Conservation (phyloP, 2,888 invertebrate genomes). For the Maniola hyperantus region DNA sequence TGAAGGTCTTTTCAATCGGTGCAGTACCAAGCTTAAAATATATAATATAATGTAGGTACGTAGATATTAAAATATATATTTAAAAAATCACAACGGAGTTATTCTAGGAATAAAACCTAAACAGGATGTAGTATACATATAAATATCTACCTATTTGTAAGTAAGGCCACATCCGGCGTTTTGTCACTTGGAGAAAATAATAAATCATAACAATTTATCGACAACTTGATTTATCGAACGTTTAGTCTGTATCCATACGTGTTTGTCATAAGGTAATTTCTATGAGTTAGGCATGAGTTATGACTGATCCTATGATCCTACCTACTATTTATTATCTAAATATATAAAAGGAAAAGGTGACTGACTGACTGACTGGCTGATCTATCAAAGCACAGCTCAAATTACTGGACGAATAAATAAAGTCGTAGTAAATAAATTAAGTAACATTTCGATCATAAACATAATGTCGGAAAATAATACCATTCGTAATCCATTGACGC, state of each 20-base stretch:
- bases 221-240: constrained; percentile 1
- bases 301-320: too few relatives aligned
- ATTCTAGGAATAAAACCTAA: background rate
- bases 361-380: too few relatives aligned
- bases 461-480: too few relatives aligned
- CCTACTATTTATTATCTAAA: too few relatives aligned
- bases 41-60: too few relatives aligned
- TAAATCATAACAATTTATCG: background rate
- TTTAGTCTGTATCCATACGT: background rate
- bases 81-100: background rate
- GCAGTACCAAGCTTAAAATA: too few relatives aligned
- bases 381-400: too few relatives aligned
- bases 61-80: background rate
- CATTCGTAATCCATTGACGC: background rate
- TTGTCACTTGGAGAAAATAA: background rate
- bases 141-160: background rate
- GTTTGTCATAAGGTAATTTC: background rate
- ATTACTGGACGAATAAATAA: too few relatives aligned
- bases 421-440: too few relatives aligned
- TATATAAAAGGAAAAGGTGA: too few relatives aligned
- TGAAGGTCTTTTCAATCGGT: too few relatives aligned
- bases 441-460: too few relatives aligned
- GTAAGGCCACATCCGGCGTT: background rate
- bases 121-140: background rate
- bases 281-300: background rate